Conservation (phyloP, 2,113 vertebrate genomes). For the Sturnus vulgaris region DNA sequence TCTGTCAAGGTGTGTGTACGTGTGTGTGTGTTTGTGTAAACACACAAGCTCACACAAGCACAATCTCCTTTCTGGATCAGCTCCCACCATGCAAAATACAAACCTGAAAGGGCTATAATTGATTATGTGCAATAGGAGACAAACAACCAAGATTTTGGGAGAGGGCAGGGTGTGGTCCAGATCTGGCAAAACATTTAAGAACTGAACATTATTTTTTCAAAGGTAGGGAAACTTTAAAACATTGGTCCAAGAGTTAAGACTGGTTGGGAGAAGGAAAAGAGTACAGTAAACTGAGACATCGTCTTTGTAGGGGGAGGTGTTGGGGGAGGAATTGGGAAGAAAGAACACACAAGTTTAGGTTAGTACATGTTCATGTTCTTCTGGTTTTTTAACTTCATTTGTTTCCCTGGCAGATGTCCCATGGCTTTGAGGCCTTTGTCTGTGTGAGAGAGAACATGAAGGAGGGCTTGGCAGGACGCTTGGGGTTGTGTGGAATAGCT, state of each 20-base stretch:
- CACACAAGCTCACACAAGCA: constrained; percentile 58
- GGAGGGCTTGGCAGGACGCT: constrained; percentile 58
- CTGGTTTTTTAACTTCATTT: constrained; percentile 71
- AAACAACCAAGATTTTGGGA: constrained; percentile 36
- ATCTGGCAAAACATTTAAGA: constrained; percentile 62
- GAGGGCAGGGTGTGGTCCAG: constrained; percentile 53
- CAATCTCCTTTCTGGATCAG: constrained; percentile 42
- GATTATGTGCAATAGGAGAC: constrained; percentile 61
- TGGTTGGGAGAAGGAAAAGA: constrained; percentile 31
- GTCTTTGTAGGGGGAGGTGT: constrained; percentile 38
- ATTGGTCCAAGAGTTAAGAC: constrained; percentile 40
- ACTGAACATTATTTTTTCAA: constrained; percentile 62
- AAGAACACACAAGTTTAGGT: constrained; percentile 63
- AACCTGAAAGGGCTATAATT: constrained; percentile 62
- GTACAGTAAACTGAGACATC: constrained; percentile 3
- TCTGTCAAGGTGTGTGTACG: not conserved
- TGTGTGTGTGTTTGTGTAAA: constrained; percentile 55
- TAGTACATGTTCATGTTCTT: constrained; percentile 68
- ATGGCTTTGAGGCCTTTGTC: constrained; percentile 70
- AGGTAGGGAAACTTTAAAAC: constrained; percentile 60
- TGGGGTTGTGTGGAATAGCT: constrained; percentile 41
- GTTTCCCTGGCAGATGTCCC: constrained; percentile 68
- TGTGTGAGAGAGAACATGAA: constrained; percentile 67
- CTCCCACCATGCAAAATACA: constrained; percentile 60
- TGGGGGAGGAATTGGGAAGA: constrained; percentile 51